phyloP scores from a whole-genome alignment of 2,888 invertebrate genomes.

The Agonopterix heracliana region DNA sequence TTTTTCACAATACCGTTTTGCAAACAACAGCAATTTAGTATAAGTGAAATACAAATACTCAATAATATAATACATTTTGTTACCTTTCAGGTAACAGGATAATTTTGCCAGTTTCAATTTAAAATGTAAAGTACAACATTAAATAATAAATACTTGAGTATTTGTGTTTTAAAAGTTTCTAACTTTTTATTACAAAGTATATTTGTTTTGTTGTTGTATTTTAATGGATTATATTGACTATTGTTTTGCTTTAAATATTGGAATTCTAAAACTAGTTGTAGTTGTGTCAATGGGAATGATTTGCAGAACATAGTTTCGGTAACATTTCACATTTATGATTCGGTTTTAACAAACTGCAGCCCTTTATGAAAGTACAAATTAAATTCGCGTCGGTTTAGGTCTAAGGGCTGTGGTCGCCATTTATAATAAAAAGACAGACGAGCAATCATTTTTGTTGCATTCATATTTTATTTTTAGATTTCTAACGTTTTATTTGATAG shows the following conservation, averaged over 20 bases:
- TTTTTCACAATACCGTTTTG: neutral
- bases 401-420: constrained; percentile 40
- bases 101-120: constrained; percentile 25
- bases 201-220: constrained; percentile 73
- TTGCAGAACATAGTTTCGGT: constrained; percentile 6
- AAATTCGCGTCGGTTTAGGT: constrained; percentile 60
- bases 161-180: constrained; percentile 58
- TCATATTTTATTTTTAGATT: constrained; percentile 30
- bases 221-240: constrained; percentile 67
- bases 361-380: constrained; percentile 69
- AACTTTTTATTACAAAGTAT: constrained; percentile 41
- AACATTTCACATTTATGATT: constrained; percentile 9
- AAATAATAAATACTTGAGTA: constrained; percentile 46
- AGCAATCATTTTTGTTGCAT: constrained; percentile 33
- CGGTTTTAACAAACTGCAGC: constrained; percentile 26
- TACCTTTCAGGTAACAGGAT: constrained; percentile 35
- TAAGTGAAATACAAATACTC: constrained; percentile 71
- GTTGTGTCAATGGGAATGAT: constrained; percentile 17
- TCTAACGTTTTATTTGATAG: constrained; percentile 19
- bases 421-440: constrained; percentile 48
- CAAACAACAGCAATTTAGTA: constrained; percentile 17
- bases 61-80: constrained; percentile 39
- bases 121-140: constrained; percentile 16
- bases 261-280: constrained; percentile 40
- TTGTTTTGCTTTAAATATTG: constrained; percentile 47